Conservation (phyloP, 2,113 vertebrate genomes). For the Ancistrus triradiatus region DNA sequence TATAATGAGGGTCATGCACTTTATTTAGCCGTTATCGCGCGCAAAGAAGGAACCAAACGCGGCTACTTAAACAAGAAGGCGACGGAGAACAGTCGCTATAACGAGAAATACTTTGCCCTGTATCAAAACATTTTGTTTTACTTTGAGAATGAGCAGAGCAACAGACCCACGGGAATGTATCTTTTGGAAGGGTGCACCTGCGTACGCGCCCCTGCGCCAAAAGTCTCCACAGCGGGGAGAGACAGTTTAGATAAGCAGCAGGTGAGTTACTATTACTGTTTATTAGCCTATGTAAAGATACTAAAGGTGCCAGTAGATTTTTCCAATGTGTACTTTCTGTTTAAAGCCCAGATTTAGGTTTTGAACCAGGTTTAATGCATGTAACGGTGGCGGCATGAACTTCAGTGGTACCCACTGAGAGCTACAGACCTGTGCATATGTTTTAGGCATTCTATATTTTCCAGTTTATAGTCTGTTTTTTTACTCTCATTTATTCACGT, state of each 20-base stretch:
- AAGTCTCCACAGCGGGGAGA: slow-evolving; percentile 67
- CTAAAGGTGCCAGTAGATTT: not conserved
- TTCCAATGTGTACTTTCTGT: no score
- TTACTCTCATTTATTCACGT: no score
- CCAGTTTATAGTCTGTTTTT: no score
- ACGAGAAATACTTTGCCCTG: slow-evolving; percentile 91
- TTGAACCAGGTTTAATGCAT: not conserved
- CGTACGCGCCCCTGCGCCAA: slow-evolving; percentile 78
- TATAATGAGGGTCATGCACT: slow-evolving; percentile 93
- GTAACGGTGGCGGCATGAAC: not conserved
- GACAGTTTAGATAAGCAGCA: slow-evolving; percentile 85
- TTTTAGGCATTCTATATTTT: no score
- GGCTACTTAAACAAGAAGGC: slow-evolving; percentile 87
- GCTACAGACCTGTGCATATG: no score
- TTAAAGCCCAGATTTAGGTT: no score
- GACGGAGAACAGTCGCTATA: slow-evolving; percentile 88
- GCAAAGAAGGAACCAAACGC: slow-evolving; percentile 86
- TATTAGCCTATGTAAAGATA: not conserved
- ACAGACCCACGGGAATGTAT: slow-evolving; percentile 85
- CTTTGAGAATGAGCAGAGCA: slow-evolving; percentile 90
- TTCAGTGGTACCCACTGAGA: no score
- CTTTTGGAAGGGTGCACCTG: slow-evolving; percentile 92
- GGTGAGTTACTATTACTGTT: slow-evolving; percentile 35
- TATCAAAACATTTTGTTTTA: slow-evolving; percentile 95
- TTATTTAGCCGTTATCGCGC: slow-evolving; percentile 81